Evolutionary conservation across 1,140 invertebrate genomes (phyloP), one percentile per base, ranked within the genome.

Genomic region (Phymastichus coffea): DNA sequence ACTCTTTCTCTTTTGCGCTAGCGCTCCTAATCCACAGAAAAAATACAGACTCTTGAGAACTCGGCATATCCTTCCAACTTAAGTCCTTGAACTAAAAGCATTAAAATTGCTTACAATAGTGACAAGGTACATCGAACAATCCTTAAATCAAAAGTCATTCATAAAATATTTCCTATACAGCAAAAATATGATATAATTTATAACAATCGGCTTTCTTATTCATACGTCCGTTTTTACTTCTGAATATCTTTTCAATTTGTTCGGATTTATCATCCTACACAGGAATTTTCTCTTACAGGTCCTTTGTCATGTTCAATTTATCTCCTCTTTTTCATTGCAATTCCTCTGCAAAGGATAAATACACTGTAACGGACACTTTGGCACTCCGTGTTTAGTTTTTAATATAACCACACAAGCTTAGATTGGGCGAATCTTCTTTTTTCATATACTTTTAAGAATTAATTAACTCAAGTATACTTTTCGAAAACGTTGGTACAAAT

Each of bases 381-480:
- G 20, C 19, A 12, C 14, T 17, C 56, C 57, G 4, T 53, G 15
- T 35, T 52, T 47, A 1, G 57, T 56, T 47, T 53, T 60, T 12
- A 60, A 53, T 40, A 51, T 26, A 14, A 28, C 57, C 12, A 64
- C 53, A 2, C 35, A 22, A 2, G n/a, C 1, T 9, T 52, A 22
- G 3, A 52, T 4, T 12, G 52, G 8, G 6, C 35, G 25, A 1
- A 15, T 7, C 23, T 43, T 37, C 8, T 53, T 54, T n/a, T 4
- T 40, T 28, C 4, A 14, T 25, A 37, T 47, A 2, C 6, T 1
- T 43, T 52, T 48, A 6, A 44, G 28, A 2, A 55, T 28, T 23
- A 63, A 26, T 41, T 60, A 52, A 23, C 65, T 57, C 12, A 70
- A 46, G 64, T 70, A 69, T 40, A 67, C 67, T 7, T 8, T 51